These are phyloP conservation scores for Dryocosmus kuriphilus DNA, from an alignment of 2,888 invertebrate species.

Conservation along the genomic window DNA sequence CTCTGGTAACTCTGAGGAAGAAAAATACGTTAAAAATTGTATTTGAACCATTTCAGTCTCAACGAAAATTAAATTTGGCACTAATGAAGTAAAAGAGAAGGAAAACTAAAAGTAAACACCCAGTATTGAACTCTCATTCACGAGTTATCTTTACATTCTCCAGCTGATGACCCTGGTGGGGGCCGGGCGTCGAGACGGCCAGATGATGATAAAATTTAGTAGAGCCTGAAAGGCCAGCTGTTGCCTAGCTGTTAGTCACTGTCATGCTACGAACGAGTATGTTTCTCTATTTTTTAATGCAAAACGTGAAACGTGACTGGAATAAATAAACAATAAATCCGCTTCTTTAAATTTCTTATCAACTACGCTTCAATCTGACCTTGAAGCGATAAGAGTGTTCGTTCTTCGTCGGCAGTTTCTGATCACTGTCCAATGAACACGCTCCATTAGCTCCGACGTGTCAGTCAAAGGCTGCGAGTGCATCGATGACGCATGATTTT, in stretches of 20 bases:
- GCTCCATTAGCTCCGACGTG: background rate
- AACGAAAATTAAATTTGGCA: background rate
- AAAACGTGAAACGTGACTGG: background rate
- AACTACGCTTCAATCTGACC: background rate
- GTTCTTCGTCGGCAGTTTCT: background rate
- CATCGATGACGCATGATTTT: conserved; percentile 30
- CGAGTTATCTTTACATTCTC: background rate
- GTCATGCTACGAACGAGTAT: background rate
- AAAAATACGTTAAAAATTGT: too few species aligned
- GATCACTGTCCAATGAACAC: background rate
- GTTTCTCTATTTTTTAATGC: background rate
- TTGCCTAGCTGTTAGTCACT: background rate
- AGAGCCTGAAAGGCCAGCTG: background rate
- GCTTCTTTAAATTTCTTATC: background rate
- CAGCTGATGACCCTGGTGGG: conserved; percentile 5
- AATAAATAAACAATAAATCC: background rate
- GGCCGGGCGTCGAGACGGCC: background rate
- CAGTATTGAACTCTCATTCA: background rate
- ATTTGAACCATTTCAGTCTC: too few species aligned
- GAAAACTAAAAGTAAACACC: background rate
- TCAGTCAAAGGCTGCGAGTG: background rate
- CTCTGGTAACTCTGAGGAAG: too few species aligned
- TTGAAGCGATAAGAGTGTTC: background rate
- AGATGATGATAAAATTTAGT: background rate
- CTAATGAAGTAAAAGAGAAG: background rate